phyloP scores from a whole-genome alignment of 2,113 vertebrate species.

The Monopterus albus region DNA sequence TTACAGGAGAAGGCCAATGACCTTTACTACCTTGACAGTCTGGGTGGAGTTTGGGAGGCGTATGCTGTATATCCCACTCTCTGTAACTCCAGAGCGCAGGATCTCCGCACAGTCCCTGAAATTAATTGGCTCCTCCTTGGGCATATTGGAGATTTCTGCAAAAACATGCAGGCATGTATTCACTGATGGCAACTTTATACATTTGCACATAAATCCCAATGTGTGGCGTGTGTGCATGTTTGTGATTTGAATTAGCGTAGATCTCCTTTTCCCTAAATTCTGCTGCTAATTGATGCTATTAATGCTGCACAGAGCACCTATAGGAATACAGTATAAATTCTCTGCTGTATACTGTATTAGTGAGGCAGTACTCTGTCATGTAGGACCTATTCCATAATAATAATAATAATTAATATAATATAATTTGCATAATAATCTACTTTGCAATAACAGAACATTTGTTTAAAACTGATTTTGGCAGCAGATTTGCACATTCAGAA shows the following conservation, averaged over 20 bases:
- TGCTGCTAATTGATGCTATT: too few relatives aligned
- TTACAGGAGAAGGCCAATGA: conserved; percentile 68
- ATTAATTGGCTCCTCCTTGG: conserved; percentile 64
- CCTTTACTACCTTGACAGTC: conserved; percentile 81
- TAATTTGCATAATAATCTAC: too few relatives aligned
- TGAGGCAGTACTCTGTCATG: too few relatives aligned
- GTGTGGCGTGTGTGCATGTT: conserved; percentile 2
- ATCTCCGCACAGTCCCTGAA: conserved; percentile 85
- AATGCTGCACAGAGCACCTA: too few relatives aligned
- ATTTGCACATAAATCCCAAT: conserved; percentile 36
- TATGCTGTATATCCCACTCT: conserved; percentile 82
- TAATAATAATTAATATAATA: too few relatives aligned
- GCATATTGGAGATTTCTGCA: conserved; percentile 74
- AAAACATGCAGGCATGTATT: conserved; percentile 42
- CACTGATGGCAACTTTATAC: conserved; percentile 32
- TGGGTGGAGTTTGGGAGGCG: conserved; percentile 79
- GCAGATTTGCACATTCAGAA: neutral
- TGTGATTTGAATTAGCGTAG: conserved; percentile 27
- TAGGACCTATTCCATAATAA: too few relatives aligned
- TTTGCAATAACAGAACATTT: too few relatives aligned
- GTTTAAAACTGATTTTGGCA: neutral
- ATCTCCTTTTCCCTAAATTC: too few relatives aligned
- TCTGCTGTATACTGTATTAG: too few relatives aligned
- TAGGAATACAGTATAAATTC: too few relatives aligned
- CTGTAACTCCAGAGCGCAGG: conserved; percentile 78